Evolutionary conservation across 2,888 invertebrate species (phyloP), one percentile per base, ranked within the genome.

Genomic region (Brachyopa scutellaris): DNA sequence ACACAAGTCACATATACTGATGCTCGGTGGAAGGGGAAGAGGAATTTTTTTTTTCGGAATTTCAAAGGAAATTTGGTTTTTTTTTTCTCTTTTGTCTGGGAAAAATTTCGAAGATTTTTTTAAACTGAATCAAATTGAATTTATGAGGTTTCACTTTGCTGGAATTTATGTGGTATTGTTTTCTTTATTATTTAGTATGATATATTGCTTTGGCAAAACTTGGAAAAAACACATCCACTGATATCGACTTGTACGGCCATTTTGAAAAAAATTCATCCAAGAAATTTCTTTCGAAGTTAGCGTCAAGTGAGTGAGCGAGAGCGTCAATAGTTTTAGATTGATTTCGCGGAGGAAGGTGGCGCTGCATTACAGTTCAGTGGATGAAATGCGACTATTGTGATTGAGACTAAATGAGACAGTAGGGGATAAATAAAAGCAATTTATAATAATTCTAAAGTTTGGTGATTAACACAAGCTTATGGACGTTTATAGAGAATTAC

Each of bases 201-300:
- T 51, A 51, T 61, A 53, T 53, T 64, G 47, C 17, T 61, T 76
- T 66, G 61, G 47, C 21, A 61, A 55, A 73, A 62, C 55, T 72
- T 67, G 59, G 33, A 36, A 29, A 11, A 51, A 55, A 83, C 76
- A 73, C 77, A 67, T 83, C 66, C 72, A 69, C 40, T 21, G 45
- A 78, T 78, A 72, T 83, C 67, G 83, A 83, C 77, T 83, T 83
- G 62, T 57, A 19, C 83, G 83, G 82, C 83, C 83, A 83, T 83
- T 78, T 83, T 83, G 62, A 64, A 67, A 64, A 69, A 53, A 26
- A 26, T 49, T 53, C 53, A 11, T 31, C 31, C 8, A 51, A 69
- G 62, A 74, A 74, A 74, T 55, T 67, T 67, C 29, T 61, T 79
- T 64, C 69, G 69, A 80, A 80, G 9, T 36, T 49, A 2, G 2